Base-by-base conservation (phyloP, 2,888 invertebrate species). In the Pristionchus exspectatus region DNA sequence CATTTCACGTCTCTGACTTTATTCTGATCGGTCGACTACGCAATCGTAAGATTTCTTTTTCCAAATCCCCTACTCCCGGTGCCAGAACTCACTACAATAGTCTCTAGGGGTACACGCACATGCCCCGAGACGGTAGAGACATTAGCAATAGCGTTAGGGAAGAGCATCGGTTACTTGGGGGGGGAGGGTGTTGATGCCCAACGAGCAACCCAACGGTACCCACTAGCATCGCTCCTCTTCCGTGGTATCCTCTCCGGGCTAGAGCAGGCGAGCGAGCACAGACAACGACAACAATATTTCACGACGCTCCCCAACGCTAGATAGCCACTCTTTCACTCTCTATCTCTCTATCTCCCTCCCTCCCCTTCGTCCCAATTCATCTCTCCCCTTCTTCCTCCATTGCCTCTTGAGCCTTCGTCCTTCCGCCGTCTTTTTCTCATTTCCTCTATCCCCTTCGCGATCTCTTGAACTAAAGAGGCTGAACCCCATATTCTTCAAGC, bases 371-470 rank as follows among this genome's bases (percentile, higher is more conserved):
- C 83, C 83, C 83, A 74, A 63, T 74, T 74, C 74, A 74, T 74
- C 74, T 74, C 74, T 44, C 33, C 18, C 38, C n/a, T n/a, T n/a
- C 38, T 21, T 21, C 74, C 74, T 16, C 74, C 27, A 74, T 38
- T 74, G 38, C 74, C 38, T 74, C 74, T 74, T 38, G 74, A 72
- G 38, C 74, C 14, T 33, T 24, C 63, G 24, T 63, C 21, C 74
- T 74, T 74, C 38, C 21, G 21, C 74, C 74, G 38, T 74, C 74
- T 74, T 74, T 74, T 74, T 74, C 74, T 74, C 33, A 74, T 74
- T 74, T 74, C 74, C 74, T 33, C 72, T 33, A 14, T 66, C 44
- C 21, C 69, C 30, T 69, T 14, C 33, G 9, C 69, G 63, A 63
- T 63, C 63, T 63, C 63, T 63, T 63, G 63, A 63, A n/a, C 63